These are phyloP conservation scores for Semotilus atromaculatus DNA, from an alignment of 2,797 vertebrate species.

Conservation along the genomic window DNA sequence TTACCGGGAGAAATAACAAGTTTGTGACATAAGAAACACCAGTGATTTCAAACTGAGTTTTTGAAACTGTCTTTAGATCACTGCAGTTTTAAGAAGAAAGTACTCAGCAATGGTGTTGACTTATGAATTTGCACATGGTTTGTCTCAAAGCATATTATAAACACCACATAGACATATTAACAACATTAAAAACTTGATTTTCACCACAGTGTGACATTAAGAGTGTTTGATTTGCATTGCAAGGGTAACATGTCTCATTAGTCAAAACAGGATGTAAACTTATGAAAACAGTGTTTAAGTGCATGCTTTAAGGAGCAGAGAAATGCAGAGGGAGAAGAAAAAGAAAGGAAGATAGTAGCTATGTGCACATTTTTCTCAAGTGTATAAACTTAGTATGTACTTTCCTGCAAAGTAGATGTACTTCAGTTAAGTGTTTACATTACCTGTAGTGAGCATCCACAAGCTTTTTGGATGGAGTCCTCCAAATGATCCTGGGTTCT, in stretches of 20 bases:
- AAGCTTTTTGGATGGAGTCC: conserved; percentile 88
- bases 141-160: no score
- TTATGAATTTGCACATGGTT: no score
- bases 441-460: conserved; percentile 91
- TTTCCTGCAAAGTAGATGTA: conserved; percentile 14
- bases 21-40: no score
- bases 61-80: no score
- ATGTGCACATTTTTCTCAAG: not conserved
- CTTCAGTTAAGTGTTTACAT: conserved; percentile 22
- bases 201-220: not conserved
- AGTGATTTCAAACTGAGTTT: no score
- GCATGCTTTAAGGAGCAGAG: not conserved
- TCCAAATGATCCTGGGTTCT: conserved; percentile 89
- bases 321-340: not conserved
- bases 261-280: not conserved
- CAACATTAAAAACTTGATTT: no score
- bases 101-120: no score
- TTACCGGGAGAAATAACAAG: no score
- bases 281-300: not conserved
- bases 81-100: no score
- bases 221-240: conserved; percentile 1
- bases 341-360: not conserved
- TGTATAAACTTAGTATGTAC: conserved; percentile 1
- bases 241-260: not conserved
- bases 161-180: no score